A percentile compares a stretch with the other conserved stretches of the same genome.
These are phyloP conservation scores for Tarsius wallacei DNA, from an alignment of 2,797 vertebrate genomes.

Conservation along the genomic window DNA sequence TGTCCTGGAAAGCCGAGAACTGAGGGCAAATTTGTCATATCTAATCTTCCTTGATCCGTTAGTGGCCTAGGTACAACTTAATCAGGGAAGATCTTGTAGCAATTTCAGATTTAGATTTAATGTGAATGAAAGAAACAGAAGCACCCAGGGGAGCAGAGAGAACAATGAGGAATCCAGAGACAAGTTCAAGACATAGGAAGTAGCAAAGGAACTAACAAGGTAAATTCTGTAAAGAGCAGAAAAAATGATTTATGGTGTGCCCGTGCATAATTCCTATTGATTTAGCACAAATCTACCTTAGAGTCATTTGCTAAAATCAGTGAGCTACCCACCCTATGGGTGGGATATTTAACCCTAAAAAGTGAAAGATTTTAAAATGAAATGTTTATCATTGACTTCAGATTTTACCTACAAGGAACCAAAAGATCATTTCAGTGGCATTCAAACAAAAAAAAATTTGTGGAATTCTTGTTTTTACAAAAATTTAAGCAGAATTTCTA, in stretches of 20 bases:
- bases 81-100: neutral
- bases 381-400: slow-evolving; percentile 14
- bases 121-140: slow-evolving; percentile 30
- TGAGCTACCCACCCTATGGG: neutral
- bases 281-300: neutral
- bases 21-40: neutral
- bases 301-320: neutral
- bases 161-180: slow-evolving; percentile 8
- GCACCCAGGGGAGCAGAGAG: neutral
- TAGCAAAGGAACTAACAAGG: neutral
- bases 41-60: neutral
- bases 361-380: neutral
- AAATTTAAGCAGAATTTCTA: neutral
- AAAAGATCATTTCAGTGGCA: neutral
- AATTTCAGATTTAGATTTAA: neutral
- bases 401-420: neutral
- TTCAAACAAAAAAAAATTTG: neutral
- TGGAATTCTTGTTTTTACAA: neutral
- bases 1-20: neutral
- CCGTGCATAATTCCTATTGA: neutral
- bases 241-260: neutral
- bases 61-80: neutral
- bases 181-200: neutral
- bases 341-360: neutral
- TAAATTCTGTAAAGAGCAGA: neutral